Percentiles rank a stretch among this genome's conserved stretches.
These are phyloP conservation scores for Psephotus haematonotus DNA, from an alignment of 2,113 vertebrate species.

Conservation along the genomic window DNA sequence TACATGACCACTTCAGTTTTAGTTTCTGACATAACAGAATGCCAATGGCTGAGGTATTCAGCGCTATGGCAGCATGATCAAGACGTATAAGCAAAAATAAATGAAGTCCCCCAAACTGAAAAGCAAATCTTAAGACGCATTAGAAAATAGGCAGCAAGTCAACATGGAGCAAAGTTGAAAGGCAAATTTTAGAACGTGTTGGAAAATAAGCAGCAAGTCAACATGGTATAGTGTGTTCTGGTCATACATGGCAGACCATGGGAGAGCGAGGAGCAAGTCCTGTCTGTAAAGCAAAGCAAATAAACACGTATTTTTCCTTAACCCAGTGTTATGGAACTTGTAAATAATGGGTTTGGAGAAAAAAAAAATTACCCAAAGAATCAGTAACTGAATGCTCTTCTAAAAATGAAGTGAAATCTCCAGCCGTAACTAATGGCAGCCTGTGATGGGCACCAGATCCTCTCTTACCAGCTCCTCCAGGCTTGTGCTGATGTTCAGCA, in stretches of 20 bases:
- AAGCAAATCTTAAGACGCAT: neutral
- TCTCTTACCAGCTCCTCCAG: neutral
- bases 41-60: neutral
- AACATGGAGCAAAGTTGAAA: neutral
- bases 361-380: accelerated
- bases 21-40: neutral
- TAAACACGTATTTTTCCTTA: neutral
- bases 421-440: neutral
- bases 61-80: neutral
- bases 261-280: neutral
- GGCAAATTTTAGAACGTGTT: neutral
- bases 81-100: neutral
- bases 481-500: neutral
- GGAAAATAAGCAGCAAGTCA: neutral
- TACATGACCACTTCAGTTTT: accelerated
- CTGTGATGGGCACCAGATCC: neutral
- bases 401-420: neutral
- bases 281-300: neutral
- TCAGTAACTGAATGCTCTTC: neutral
- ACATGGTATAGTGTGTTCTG: neutral
- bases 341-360: neutral
- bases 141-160: neutral
- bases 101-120: neutral
- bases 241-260: neutral
- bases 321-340: neutral